Percentiles rank a stretch among this genome's conserved stretches.
Evolutionary conservation across 2,797 vertebrate genomes (phyloP).

Genomic region (Xiphorhynchus erythropygius): DNA sequence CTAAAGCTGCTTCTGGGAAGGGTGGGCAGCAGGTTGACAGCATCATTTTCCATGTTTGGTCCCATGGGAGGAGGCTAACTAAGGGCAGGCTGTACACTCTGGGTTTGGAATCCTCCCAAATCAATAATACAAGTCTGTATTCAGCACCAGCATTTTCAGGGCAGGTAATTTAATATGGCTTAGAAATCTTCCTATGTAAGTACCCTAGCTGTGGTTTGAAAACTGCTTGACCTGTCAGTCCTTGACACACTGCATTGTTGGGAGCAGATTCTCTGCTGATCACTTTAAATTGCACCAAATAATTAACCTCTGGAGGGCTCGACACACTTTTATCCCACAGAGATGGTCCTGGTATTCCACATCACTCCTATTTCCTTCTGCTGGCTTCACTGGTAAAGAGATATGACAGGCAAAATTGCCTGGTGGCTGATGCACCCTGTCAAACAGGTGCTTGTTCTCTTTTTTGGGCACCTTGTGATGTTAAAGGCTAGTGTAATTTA

Average conservation of each 20-base stretch:
- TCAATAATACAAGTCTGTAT: conserved; percentile 3
- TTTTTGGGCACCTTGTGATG: background rate
- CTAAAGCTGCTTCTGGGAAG: background rate
- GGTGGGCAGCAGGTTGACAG: background rate
- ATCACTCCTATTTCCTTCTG: background rate
- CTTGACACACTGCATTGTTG: background rate
- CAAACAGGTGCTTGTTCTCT: conserved; percentile 18
- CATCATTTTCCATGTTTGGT: conserved; percentile 12
- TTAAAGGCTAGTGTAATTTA: background rate
- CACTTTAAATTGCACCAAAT: background rate
- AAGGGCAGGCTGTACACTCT: background rate
- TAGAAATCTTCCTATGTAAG: conserved; percentile 5
- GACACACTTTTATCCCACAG: background rate
- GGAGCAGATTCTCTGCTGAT: background rate
- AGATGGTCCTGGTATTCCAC: background rate
- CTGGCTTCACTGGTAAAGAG: background rate
- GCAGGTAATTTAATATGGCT: conserved; percentile 32
- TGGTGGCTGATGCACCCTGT: background rate
- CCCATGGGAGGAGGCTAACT: background rate
- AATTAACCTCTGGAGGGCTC: background rate
- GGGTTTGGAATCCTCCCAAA: background rate
- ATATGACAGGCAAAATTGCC: background rate
- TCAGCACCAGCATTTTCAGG: conserved; percentile 15
- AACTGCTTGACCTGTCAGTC: conserved; percentile 7
- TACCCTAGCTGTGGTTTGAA: background rate